Base-by-base conservation (phyloP, 2,797 vertebrate species). In the Sebastes goodei region DNA sequence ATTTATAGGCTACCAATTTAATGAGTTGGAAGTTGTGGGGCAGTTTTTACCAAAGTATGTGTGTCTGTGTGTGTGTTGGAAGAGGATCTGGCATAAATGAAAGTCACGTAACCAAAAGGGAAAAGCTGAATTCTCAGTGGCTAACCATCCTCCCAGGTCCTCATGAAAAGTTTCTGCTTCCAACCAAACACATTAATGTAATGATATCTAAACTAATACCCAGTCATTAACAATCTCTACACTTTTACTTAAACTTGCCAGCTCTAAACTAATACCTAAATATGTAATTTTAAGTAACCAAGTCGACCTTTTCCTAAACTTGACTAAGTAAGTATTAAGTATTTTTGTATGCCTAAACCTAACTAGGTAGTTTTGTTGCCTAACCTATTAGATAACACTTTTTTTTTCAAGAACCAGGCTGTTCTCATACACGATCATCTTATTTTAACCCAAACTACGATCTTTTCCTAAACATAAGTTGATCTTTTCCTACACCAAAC, bases 1-100 rank as follows among this genome's bases (percentile, higher is more conserved):
- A 57, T 71, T 61, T 80, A 68, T 72, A 74, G 35, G 78, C 23
- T 69, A 78, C 65, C 32, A 57, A 76, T 66, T 10, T 15, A 76
- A 80, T 69, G 32, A 78, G 61, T 17, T 71, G n/a, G 12, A 64
- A 42, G 61, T 69, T 78, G 10, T 15, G 5, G 56, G 14, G 53
- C 61, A 38, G 55, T 70, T 75, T 56, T 57, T 63, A 61, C 35
- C 32, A 21, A 62, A 49, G 64, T 46, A 20, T 55, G 9, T 57
- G 60, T 62, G 8, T 27, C 6, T 29, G 35, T 60, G 33, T 53
- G 8, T 76, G 1, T 64, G 17, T 38, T 68, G 32, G 60, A 53
- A 11, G 20, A 69, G 32, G 55, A 72, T 76, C 21, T 78, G 64
- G 32, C 30, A 78, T 29, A 27, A 69, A 81, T 65, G 2, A 30